phyloP scores from a whole-genome alignment of 2,888 invertebrate genomes.

The Drosophila macrospina region DNA sequence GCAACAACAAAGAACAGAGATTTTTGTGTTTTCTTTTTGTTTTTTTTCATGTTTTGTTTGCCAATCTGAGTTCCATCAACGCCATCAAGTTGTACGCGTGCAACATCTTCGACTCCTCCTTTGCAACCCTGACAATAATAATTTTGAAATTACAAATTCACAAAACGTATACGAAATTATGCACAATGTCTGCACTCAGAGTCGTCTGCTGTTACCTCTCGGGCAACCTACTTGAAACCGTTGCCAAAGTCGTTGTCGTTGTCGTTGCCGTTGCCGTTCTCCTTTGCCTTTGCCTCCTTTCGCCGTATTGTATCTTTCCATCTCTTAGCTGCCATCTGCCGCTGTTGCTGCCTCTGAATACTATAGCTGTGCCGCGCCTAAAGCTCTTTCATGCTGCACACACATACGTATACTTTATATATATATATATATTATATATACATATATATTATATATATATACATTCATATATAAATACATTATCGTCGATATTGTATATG shows the following conservation, averaged over 20 bases:
- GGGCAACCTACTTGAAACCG: slow-evolving; percentile 30
- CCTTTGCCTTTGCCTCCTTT: slow-evolving; percentile 1
- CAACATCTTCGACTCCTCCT: slow-evolving; percentile 41
- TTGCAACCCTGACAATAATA: slow-evolving; percentile 64
- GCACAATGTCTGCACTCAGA: slow-evolving; percentile 71
- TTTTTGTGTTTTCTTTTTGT: not conserved
- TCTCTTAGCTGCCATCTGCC: slow-evolving; percentile 77
- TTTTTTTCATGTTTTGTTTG: slow-evolving; percentile 24
- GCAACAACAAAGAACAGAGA: slow-evolving; percentile 32
- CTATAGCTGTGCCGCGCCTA: slow-evolving; percentile 71
- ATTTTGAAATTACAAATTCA: slow-evolving; percentile 83
- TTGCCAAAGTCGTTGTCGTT: slow-evolving; percentile 32
- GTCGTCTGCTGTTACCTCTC: slow-evolving; percentile 18
- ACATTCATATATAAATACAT: slow-evolving; percentile 22
- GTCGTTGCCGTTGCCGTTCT: slow-evolving; percentile 21
- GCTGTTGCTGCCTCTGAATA: slow-evolving; percentile 33
- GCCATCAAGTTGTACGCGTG: slow-evolving; percentile 39
- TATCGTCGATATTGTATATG: slow-evolving; percentile 17
- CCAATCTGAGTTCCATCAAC: slow-evolving; percentile 49
- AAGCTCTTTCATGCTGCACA: slow-evolving; percentile 63
- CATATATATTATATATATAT: slow-evolving; percentile 23
- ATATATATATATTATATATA: slow-evolving; percentile 25
- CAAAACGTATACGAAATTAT: slow-evolving; percentile 83
- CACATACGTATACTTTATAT: slow-evolving; percentile 39
- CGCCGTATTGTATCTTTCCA: slow-evolving; percentile 46